Percentiles rank a stretch among this genome's conserved stretches.
These are phyloP conservation scores for Anhinga anhinga DNA, from an alignment of 2,113 vertebrate genomes.

Conservation along the genomic window DNA sequence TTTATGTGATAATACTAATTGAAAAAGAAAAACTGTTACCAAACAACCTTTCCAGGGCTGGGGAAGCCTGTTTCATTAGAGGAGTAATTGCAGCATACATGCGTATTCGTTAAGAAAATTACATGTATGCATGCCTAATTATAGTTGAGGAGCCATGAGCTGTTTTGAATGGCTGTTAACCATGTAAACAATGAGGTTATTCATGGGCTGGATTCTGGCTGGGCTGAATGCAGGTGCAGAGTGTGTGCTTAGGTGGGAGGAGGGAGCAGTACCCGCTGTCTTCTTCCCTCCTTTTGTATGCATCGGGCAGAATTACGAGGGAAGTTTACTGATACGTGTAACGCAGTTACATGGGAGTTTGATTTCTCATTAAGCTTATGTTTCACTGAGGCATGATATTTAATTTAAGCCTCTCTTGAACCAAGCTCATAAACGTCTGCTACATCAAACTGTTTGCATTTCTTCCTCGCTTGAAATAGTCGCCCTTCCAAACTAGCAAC, in stretches of 20 bases:
- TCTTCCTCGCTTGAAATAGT: not conserved
- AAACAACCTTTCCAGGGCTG: not conserved
- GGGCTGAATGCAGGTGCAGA: not conserved
- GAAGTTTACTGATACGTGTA: not conserved
- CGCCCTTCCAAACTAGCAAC: not conserved
- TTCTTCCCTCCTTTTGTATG: rapidly evolving
- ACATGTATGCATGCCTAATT: not conserved
- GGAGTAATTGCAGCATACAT: not conserved
- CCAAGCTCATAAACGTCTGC: not conserved
- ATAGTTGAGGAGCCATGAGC: not conserved
- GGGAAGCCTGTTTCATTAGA: not conserved
- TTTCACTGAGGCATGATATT: not conserved
- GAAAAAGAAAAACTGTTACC: not conserved
- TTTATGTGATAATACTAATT: not conserved
- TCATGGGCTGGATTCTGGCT: not conserved
- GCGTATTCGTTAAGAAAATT: not conserved
- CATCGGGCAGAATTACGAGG: not conserved
- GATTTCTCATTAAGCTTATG: not conserved
- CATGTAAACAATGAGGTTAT: not conserved
- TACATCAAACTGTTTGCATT: not conserved
- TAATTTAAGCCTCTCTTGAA: not conserved
- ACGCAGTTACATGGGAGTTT: rapidly evolving
- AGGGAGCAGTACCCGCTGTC: not conserved
- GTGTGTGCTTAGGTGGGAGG: not conserved
- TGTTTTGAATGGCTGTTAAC: not conserved